Evolutionary conservation across 2,797 vertebrate species (phyloP), one percentile per base, ranked within the genome.

Genomic region (Etheostoma nigrum): DNA sequence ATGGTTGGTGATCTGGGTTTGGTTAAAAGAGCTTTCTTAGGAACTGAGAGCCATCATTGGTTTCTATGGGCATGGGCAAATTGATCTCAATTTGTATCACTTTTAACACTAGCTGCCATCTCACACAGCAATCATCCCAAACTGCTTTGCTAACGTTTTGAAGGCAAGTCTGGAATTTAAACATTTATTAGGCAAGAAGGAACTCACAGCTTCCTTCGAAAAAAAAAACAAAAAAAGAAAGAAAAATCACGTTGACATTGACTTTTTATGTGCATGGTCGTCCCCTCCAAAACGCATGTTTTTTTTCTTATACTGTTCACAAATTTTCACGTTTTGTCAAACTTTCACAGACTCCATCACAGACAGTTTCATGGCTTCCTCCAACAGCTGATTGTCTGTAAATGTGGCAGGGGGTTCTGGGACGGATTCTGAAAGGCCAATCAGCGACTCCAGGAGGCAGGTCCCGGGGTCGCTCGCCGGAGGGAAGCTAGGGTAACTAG

Each of bases 391-490:
- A 97, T 97, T 96, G 94, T 98, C 97, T 42, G 96, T 94, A 91
- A 98, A 97, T 77, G 97, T 96, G 67, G 94, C 92, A 0, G 96
- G 96, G 69, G 95, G 95, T 82, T 98, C 97, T 0, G 96, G 95
- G 72, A 96, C 91, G 0, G 97, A 96, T 92, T 99, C 98, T 0
- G 97, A 96, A 84, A 97, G 93, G 85, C 97, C 97, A 1, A 99
- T 95, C 78, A 99, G 95, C 2, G 98, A 98, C 91, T 99, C 98
- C 81, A 99, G 92, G 82, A 99, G 96, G 91, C 97, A 97, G 49
- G 95, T 92, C 75, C 95, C 95, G 0, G 96, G 88, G 86, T 99
- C 98, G 27, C 87, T 91, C 0, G 95, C 88, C 60, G 96, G 94
- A 0, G 96, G 93, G 81, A 96, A 93, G 78, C 95, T 95, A 8